Percentiles rank a stretch among this genome's conserved stretches.
phyloP scores from a whole-genome alignment of 2,797 vertebrate genomes.

The Pseudochirops corinnae region DNA sequence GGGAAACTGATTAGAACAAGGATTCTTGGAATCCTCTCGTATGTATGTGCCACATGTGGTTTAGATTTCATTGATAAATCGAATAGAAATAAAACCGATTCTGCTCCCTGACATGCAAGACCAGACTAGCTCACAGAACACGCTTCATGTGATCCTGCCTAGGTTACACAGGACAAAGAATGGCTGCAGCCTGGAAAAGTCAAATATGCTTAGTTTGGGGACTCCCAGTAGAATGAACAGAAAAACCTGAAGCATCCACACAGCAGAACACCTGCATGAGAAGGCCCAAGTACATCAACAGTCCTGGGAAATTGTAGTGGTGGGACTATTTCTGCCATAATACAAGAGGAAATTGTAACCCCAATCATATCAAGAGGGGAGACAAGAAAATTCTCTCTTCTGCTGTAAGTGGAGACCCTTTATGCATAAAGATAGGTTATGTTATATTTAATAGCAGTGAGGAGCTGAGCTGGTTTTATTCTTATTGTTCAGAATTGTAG shows the following conservation, averaged over 20 bases:
- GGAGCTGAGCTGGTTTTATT: neutral
- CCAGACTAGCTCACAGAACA: neutral
- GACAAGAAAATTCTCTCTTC: neutral
- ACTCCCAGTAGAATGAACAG: conserved; percentile 41
- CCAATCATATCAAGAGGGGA: neutral
- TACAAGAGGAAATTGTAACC: neutral
- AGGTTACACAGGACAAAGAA: conserved; percentile 12
- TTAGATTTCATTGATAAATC: neutral
- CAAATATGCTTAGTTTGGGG: conserved; percentile 17
- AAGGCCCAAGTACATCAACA: neutral
- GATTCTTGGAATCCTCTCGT: neutral
- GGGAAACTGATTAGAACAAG: neutral
- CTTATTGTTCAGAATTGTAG: neutral
- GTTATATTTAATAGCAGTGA: neutral
- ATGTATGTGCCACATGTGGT: neutral
- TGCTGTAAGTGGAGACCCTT: neutral
- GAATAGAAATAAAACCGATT: neutral
- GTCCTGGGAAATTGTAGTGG: neutral
- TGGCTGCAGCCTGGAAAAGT: conserved; percentile 17
- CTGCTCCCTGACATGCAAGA: neutral
- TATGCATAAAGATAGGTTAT: neutral
- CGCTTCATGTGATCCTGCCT: neutral
- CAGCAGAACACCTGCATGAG: conserved; percentile 29
- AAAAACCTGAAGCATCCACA: conserved; percentile 9
- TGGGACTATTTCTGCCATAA: conserved; percentile 1